Evolutionary conservation across 2,113 vertebrate species (phyloP).

Genomic region (Crotalus helleri): DNA sequence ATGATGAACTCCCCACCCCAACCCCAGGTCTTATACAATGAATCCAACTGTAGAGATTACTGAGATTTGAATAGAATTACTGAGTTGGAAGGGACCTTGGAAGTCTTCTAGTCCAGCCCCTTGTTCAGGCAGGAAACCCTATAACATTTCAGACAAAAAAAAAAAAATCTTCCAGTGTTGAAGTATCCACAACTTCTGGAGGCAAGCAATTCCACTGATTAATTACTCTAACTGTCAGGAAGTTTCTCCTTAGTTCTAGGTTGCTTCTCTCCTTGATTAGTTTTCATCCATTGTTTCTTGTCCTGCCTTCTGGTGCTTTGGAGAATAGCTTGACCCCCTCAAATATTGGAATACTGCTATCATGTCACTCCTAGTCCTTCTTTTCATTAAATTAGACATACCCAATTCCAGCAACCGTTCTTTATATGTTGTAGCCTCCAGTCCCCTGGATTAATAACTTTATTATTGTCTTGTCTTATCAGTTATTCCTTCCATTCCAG

Average conservation of each 20-base stretch:
- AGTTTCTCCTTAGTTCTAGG: not conserved
- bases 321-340: not conserved
- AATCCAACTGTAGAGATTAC: not conserved
- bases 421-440: not conserved
- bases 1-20: not conserved
- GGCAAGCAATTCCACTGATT: too few relatives aligned
- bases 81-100: not conserved
- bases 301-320: not conserved
- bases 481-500: not conserved
- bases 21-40: not conserved
- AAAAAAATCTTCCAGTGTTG: too few relatives aligned
- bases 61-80: not conserved
- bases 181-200: too few relatives aligned
- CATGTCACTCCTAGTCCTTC: not conserved
- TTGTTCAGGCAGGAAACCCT: too few relatives aligned
- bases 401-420: not conserved
- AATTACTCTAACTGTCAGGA: too few relatives aligned
- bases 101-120: not conserved
- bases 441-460: not conserved
- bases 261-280: not conserved
- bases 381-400: not conserved
- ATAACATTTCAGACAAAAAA: too few relatives aligned
- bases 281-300: not conserved
- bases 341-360: not conserved
- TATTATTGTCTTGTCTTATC: conserved; percentile 14